Conservation (phyloP, 2,888 invertebrate species). For the Hydraecia micacea region DNA sequence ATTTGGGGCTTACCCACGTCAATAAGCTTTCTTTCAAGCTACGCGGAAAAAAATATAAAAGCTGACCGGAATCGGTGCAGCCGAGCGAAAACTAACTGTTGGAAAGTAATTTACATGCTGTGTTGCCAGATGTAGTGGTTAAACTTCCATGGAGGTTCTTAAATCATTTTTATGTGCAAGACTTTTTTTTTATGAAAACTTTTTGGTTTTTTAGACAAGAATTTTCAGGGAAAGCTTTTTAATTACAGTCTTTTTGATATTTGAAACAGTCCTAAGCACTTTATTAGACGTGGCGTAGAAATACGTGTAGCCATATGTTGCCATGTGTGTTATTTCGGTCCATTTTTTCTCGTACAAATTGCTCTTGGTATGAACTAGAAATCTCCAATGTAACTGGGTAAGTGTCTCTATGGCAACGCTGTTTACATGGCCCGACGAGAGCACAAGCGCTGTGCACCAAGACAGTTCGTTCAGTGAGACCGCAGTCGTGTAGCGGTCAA, state of each 20-base stretch:
- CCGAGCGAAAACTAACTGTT: constrained; percentile 89
- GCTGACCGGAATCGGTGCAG: constrained; percentile 86
- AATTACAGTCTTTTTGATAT: neutral
- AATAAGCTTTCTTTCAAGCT: constrained; percentile 78
- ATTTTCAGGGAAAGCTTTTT: neutral
- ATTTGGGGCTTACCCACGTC: constrained; percentile 54
- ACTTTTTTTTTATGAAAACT: neutral
- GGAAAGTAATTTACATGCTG: constrained; percentile 86
- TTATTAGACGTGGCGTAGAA: constrained; percentile 5
- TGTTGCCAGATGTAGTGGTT: constrained; percentile 53
- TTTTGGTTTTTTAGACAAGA: neutral
- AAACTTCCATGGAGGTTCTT: constrained; percentile 32
- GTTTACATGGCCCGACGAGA: constrained; percentile 81
- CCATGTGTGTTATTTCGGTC: neutral
- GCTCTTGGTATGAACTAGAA: constrained; percentile 64
- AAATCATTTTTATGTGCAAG: neutral
- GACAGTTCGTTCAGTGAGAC: constrained; percentile 82
- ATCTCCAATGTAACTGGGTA: constrained; percentile 69
- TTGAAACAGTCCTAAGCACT: neutral
- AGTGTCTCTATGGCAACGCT: constrained; percentile 65
- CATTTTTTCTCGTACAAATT: constrained; percentile 49
- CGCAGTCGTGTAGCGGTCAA: constrained; percentile 88
- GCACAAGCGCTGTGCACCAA: constrained; percentile 78
- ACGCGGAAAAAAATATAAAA: constrained; percentile 64
- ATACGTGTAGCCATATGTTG: constrained; percentile 3